phyloP scores from a whole-genome alignment of 2,888 invertebrate genomes.

The Molanna angustata region DNA sequence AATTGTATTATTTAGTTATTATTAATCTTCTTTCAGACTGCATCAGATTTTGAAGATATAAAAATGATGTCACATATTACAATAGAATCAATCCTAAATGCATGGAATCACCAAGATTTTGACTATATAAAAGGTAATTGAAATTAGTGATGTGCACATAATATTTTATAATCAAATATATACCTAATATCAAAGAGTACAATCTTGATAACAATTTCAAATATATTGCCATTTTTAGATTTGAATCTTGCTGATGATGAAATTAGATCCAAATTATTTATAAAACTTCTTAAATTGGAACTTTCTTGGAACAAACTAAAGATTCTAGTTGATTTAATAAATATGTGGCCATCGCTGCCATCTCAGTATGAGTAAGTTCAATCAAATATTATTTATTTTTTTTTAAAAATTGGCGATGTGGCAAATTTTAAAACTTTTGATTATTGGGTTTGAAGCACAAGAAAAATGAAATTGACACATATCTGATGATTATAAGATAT shows the following conservation, averaged over 20 bases:
- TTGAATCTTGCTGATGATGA: slow-evolving; percentile 39
- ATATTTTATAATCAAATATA: slow-evolving; percentile 1
- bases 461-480: too few species aligned
- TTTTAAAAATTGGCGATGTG: too few species aligned
- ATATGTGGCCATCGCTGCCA: slow-evolving; percentile 43
- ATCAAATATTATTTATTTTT: too few species aligned
- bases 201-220: background rate
- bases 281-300: slow-evolving; percentile 35
- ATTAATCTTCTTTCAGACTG: slow-evolving; percentile 13
- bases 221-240: slow-evolving; percentile 37
- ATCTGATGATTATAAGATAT: too few species aligned
- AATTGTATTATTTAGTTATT: too few species aligned
- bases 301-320: slow-evolving; percentile 43
- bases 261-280: slow-evolving; percentile 40
- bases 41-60: slow-evolving; percentile 20
- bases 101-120: slow-evolving; percentile 19
- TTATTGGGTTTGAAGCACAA: too few species aligned
- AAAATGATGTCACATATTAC: slow-evolving; percentile 26
- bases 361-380: background rate
- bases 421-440: too few species aligned
- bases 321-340: slow-evolving; percentile 45
- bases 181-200: too few species aligned
- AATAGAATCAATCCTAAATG: slow-evolving; percentile 23
- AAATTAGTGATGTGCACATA: background rate
- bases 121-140: slow-evolving; percentile 17